Conservation (phyloP, 2,797 vertebrate genomes). For the Todus mexicanus region DNA sequence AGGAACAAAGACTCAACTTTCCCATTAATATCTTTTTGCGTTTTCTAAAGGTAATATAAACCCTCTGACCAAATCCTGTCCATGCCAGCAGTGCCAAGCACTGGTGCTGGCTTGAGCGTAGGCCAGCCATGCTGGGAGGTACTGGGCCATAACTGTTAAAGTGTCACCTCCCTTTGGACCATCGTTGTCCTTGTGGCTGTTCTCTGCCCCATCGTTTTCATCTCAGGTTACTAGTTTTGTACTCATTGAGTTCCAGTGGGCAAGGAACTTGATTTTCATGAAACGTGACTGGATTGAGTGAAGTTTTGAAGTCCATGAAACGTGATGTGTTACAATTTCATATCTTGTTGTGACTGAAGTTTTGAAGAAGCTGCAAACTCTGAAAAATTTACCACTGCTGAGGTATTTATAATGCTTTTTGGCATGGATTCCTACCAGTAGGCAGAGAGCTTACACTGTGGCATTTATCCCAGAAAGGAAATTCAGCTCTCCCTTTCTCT, state of each 20-base stretch:
- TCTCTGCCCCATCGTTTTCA: neutral
- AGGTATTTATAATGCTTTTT: neutral
- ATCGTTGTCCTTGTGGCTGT: neutral
- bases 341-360: neutral
- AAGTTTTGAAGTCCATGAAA: neutral
- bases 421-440: neutral
- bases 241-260: neutral
- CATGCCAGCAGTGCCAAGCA: neutral
- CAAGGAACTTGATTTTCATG: neutral
- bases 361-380: neutral
- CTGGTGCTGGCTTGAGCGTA: fast-evolving
- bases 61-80: neutral
- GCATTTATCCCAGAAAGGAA: neutral
- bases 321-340: neutral
- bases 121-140: neutral
- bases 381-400: neutral
- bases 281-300: neutral
- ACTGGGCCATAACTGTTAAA: fast-evolving
- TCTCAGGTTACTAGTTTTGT: neutral
- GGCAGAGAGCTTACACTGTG: neutral
- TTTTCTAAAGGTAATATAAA: neutral
- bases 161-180: neutral
- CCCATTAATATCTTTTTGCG: neutral
- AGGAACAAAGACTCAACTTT: neutral
- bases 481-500: neutral